phyloP scores from a whole-genome alignment of 2,888 invertebrate genomes.

The Petrolisthes cinctipes region DNA sequence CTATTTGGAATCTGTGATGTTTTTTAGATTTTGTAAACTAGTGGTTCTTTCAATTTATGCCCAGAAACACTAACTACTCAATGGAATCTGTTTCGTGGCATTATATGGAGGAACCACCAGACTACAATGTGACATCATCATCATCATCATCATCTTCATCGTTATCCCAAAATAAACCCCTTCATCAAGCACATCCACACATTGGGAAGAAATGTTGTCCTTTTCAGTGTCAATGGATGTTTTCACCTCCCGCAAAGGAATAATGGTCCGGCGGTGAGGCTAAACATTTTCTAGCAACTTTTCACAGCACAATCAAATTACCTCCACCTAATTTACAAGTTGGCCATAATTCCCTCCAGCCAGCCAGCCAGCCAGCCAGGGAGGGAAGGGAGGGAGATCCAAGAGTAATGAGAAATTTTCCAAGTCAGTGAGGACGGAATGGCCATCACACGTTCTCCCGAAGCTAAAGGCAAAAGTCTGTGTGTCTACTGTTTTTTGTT shows the following conservation, averaged over 20 bases:
- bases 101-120: too few species aligned
- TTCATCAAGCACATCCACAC: too few species aligned
- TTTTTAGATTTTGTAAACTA: too few species aligned
- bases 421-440: constrained; percentile 20
- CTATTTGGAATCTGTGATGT: too few species aligned
- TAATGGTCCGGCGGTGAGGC: not conserved
- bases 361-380: not conserved
- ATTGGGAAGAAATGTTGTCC: too few species aligned
- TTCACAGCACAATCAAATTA: not conserved
- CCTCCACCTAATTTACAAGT: not conserved
- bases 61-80: too few species aligned
- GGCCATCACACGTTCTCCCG: constrained; percentile 15
- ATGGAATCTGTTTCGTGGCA: too few species aligned
- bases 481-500: not conserved
- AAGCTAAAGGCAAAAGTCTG: not conserved
- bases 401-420: constrained; percentile 27
- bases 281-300: not conserved
- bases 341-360: not conserved
- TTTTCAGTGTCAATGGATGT: not conserved
- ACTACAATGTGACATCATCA: too few species aligned
- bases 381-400: not conserved
- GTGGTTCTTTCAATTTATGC: too few species aligned
- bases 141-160: too few species aligned
- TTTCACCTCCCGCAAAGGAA: too few species aligned
- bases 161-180: too few species aligned